Conservation (phyloP, 2,797 vertebrate species). For the Chaunax sp. region DNA sequence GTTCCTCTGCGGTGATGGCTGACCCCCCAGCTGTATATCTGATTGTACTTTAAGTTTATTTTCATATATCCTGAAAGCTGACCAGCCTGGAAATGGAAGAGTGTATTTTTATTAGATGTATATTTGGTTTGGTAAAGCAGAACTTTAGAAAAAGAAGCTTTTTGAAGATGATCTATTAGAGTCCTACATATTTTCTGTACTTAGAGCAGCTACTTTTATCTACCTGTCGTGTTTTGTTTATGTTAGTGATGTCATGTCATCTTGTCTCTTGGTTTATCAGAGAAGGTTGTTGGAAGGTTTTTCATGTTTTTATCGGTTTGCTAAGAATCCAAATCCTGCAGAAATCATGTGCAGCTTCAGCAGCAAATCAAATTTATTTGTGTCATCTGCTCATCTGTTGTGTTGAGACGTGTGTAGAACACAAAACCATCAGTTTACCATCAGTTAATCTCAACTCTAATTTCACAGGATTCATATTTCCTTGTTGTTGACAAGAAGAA, state of each 20-base stretch:
- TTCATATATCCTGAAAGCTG: constrained; percentile 53
- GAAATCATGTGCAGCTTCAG: no score
- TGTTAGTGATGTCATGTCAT: no score
- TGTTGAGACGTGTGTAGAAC: not conserved
- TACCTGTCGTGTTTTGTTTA: constrained; percentile 33
- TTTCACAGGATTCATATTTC: no score
- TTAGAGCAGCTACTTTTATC: constrained; percentile 69
- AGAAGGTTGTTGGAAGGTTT: not conserved
- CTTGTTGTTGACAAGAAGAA: no score
- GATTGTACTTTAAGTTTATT: constrained; percentile 52
- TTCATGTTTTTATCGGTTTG: no score
- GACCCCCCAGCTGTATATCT: constrained; percentile 38
- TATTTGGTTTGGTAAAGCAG: constrained; percentile 79
- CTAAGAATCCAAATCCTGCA: no score
- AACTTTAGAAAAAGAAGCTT: constrained; percentile 48
- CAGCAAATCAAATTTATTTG: no score
- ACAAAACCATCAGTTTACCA: not conserved
- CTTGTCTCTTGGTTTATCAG: not conserved
- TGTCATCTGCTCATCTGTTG: not conserved
- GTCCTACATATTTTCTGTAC: constrained; percentile 74
- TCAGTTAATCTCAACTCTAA: not conserved
- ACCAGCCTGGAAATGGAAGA: constrained; percentile 60
- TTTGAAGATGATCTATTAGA: constrained; percentile 61
- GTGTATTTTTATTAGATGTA: constrained; percentile 84
- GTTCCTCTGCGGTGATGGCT: constrained; percentile 51